These are phyloP conservation scores for Drosophila antonietae DNA, from an alignment of 2,888 invertebrate species.

Conservation along the genomic window DNA sequence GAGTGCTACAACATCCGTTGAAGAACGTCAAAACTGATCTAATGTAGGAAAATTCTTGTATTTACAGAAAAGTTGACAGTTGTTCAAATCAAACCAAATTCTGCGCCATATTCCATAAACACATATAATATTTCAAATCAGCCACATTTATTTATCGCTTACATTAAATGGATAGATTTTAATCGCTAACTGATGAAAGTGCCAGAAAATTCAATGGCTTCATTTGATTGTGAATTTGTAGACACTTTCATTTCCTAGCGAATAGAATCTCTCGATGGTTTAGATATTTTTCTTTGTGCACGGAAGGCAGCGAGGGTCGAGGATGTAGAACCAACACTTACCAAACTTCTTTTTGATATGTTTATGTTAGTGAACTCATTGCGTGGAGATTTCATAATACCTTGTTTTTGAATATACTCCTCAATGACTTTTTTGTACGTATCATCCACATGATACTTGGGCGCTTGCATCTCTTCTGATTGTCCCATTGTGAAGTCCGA, in stretches of 20 bases:
- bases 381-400: conserved; percentile 2
- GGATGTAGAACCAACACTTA: too few relatives aligned
- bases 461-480: accelerated
- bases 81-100: too few relatives aligned
- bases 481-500: conserved; percentile 26
- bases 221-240: background rate
- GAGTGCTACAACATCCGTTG: background rate
- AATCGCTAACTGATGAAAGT: background rate
- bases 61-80: background rate
- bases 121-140: background rate
- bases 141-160: background rate
- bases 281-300: background rate
- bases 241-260: background rate
- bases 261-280: background rate
- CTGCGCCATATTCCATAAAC: background rate
- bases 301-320: background rate
- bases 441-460: background rate
- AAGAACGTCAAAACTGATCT: background rate
- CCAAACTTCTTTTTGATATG: too few relatives aligned
- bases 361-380: background rate
- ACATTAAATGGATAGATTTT: background rate
- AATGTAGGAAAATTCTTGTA: too few relatives aligned
- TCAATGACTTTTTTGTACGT: conserved; percentile 11
- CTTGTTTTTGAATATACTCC: conserved; percentile 29
- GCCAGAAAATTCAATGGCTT: background rate